Evolutionary conservation across 2,888 invertebrate genomes (phyloP).

Genomic region (Xylota sylvarum): DNA sequence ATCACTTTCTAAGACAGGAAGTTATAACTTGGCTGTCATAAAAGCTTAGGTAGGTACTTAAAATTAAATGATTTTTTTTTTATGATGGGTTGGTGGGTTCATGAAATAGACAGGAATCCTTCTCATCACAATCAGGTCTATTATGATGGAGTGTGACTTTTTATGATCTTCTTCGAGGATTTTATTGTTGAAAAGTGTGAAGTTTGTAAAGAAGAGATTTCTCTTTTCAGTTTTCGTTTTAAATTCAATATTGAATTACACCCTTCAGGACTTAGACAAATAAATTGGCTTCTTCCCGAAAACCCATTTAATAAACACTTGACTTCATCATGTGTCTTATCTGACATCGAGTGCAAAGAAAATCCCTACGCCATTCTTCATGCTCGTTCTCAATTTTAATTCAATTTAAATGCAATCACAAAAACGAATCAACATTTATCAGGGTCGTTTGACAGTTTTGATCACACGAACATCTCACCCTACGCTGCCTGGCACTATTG

Average conservation of each 20-base stretch:
- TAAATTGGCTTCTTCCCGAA: conserved; percentile 13
- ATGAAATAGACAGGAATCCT: too few species aligned
- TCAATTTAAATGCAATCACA: conserved; percentile 73
- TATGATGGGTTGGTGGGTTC: not conserved
- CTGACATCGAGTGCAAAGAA: conserved; percentile 13
- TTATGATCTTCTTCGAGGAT: not conserved
- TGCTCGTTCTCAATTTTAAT: conserved; percentile 58
- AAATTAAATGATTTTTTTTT: not conserved
- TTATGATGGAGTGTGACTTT: too few species aligned
- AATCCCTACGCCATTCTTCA: conserved; percentile 33
- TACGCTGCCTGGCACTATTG: conserved; percentile 3
- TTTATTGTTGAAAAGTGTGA: not conserved
- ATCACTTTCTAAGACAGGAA: too few species aligned
- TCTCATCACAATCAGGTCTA: too few species aligned
- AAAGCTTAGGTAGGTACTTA: not conserved
- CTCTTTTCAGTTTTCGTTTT: not conserved
- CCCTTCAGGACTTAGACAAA: not conserved
- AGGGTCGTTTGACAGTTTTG: conserved; percentile 63
- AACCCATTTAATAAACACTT: conserved; percentile 31
- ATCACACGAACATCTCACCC: conserved; percentile 39
- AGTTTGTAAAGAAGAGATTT: not conserved
- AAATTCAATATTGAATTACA: not conserved
- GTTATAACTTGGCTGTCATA: not conserved
- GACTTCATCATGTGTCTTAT: conserved; percentile 29
- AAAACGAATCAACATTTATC: conserved; percentile 67